phyloP scores from a whole-genome alignment of 2,113 vertebrate genomes.

The Ammodramus savannarum region DNA sequence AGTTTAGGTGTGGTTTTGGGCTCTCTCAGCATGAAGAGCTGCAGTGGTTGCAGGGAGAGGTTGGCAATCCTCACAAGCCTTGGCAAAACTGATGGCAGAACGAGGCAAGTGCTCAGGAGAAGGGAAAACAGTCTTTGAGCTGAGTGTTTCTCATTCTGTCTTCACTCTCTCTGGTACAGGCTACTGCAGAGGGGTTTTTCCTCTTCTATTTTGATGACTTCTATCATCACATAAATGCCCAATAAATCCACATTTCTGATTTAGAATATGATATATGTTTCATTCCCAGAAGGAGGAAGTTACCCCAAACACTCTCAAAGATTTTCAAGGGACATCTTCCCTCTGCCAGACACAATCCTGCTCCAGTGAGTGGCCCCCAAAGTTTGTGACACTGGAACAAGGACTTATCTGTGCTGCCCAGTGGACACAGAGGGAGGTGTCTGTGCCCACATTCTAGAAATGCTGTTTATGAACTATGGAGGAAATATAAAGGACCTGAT shows the following conservation, averaged over 20 bases:
- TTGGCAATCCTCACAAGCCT: background rate
- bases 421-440: rapidly evolving
- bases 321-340: background rate
- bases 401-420: background rate
- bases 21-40: background rate
- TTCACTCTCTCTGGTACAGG: background rate
- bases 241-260: background rate
- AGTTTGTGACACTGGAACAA: background rate
- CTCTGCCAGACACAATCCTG: background rate
- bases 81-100: background rate
- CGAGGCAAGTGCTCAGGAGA: background rate
- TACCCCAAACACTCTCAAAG: background rate
- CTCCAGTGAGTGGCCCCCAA: background rate
- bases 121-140: background rate
- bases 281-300: background rate
- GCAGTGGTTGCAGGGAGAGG: background rate
- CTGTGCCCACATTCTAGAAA: background rate
- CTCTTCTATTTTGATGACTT: background rate
- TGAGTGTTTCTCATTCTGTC: background rate
- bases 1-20: background rate
- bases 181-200: background rate
- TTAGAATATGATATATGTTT: background rate
- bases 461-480: background rate
- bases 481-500: background rate
- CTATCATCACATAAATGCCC: background rate